Percentiles rank a stretch among this genome's conserved stretches.
phyloP scores from a whole-genome alignment of 2,113 vertebrate genomes.

The Choloepus hoffmanni region DNA sequence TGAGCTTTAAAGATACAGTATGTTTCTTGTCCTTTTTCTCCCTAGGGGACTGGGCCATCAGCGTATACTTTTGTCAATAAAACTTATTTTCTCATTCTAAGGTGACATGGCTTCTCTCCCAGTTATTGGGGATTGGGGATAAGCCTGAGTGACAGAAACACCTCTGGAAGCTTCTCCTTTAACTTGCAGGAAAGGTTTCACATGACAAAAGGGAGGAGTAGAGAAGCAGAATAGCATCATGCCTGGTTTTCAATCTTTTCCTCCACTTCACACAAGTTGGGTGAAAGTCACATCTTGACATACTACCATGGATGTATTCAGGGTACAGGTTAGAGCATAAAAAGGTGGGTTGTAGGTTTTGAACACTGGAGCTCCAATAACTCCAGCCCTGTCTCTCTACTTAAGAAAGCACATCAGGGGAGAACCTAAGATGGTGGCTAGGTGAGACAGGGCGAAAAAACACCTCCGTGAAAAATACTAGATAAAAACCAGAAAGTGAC shows the following conservation, averaged over 20 bases:
- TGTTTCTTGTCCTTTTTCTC: not conserved
- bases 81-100: slow-evolving; percentile 2
- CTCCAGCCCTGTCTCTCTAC: not conserved
- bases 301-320: not conserved
- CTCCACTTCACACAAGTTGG: not conserved
- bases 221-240: not conserved
- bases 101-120: not conserved
- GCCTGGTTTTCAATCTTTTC: not conserved
- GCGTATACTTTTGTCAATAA: slow-evolving; percentile 2
- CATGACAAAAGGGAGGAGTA: not conserved
- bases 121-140: not conserved
- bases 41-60: not conserved
- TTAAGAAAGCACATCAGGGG: not conserved
- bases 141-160: not conserved
- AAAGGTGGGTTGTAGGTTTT: not conserved
- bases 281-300: not conserved
- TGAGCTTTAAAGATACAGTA: not conserved
- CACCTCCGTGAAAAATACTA: too few relatives aligned
- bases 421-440: too few relatives aligned
- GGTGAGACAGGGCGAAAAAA: too few relatives aligned
- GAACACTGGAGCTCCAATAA: too few relatives aligned
- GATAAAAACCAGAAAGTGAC: too few relatives aligned
- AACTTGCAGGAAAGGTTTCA: not conserved
- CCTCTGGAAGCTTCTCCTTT: not conserved
- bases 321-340: not conserved